Conservation (phyloP, 2,113 vertebrate genomes). For the Cephalopterus ornatus region DNA sequence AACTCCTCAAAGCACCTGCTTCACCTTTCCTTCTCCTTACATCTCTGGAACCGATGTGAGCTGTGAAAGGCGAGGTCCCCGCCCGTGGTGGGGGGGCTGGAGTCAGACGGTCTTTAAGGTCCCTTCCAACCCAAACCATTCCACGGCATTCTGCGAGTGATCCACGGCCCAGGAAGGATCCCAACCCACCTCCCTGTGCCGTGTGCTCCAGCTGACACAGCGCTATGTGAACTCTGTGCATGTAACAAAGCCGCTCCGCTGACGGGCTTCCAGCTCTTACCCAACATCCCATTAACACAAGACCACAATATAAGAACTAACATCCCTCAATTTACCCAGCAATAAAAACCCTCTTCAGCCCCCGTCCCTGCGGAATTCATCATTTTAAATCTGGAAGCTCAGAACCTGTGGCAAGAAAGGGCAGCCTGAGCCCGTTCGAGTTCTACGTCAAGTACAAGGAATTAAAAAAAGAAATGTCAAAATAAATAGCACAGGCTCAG, state of each 20-base stretch:
- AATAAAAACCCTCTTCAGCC: not conserved
- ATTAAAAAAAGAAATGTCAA: not conserved
- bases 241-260: rapidly evolving
- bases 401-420: not conserved
- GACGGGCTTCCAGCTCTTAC: not conserved
- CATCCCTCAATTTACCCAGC: not conserved
- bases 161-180: rapidly evolving
- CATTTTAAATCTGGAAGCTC: not conserved
- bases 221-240: rapidly evolving
- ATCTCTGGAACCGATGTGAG: not conserved
- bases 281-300: not conserved
- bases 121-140: not conserved
- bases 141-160: not conserved
- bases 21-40: not conserved
- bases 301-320: rapidly evolving
- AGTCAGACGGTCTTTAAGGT: too few species aligned
- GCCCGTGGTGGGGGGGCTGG: rapidly evolving
- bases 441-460: not conserved
- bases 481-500: not conserved
- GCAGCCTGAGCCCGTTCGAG: not conserved
- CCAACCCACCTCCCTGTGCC: rapidly evolving
- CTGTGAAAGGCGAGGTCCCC: not conserved
- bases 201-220: not conserved
- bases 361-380: not conserved
- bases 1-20: not conserved